Conservation (phyloP, 2,888 invertebrate genomes). For the Blomia tropicalis region DNA sequence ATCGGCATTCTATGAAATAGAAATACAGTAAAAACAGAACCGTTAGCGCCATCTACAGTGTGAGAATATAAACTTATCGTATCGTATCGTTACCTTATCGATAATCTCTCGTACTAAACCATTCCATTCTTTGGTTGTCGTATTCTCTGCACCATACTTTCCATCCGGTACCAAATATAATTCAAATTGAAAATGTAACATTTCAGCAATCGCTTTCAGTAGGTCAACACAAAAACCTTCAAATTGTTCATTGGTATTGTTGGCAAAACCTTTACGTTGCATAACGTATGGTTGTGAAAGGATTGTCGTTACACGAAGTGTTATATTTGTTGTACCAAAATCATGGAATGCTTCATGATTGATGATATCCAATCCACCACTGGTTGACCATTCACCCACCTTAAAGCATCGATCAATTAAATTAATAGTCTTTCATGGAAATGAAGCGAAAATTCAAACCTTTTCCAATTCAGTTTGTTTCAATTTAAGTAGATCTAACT, state of each 20-base stretch:
- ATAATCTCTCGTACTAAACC: conserved; percentile 38
- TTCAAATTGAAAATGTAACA: conserved; percentile 72
- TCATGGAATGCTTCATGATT: conserved; percentile 70
- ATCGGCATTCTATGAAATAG: conserved; percentile 60
- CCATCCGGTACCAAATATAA: conserved; percentile 64
- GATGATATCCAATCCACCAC: conserved; percentile 57
- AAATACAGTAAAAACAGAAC: not conserved
- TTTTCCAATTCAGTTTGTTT: conserved; percentile 58
- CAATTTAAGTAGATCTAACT: conserved; percentile 64
- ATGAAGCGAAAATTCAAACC: conserved; percentile 17
- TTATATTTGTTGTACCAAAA: conserved; percentile 63
- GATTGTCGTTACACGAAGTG: conserved; percentile 68
- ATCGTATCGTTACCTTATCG: conserved; percentile 28
- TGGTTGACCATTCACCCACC: conserved; percentile 60
- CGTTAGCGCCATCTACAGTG: not conserved
- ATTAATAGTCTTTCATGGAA: not conserved
- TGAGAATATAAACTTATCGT: too few species aligned
- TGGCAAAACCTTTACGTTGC: conserved; percentile 25
- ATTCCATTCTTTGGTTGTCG: conserved; percentile 35
- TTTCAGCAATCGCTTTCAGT: conserved; percentile 55
- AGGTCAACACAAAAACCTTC: conserved; percentile 83
- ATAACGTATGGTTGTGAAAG: conserved; percentile 36
- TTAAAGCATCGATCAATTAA: not conserved
- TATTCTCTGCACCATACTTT: conserved; percentile 57
- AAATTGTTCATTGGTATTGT: conserved; percentile 40